Evolutionary conservation across 2,888 invertebrate species (phyloP), one percentile per base, ranked within the genome.

Genomic region (Platycheirus albimanus): DNA sequence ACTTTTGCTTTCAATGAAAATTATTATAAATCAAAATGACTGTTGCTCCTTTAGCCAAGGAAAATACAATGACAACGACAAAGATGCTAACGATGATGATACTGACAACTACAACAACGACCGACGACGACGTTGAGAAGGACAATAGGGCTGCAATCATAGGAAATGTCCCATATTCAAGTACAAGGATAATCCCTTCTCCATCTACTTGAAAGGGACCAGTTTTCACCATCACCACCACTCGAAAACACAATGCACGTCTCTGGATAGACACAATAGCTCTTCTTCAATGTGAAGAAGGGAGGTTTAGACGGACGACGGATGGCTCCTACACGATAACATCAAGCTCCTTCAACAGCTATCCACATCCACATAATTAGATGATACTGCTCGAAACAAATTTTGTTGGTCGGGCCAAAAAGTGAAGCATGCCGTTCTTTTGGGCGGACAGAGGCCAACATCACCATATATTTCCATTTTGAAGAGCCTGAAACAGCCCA

Each of bases 21-120:
- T 80, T 80, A 75, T 80, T 80, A 69, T 80, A 80, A 80, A 70
- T 80, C 70, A 63, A 58, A 76, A 70, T 70, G 49, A 36, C 69
- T 70, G 76, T 64, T 80, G 80, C 80, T 80, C 76, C 49, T 70
- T 80, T 76, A 58, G 70, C 36, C 58, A 78, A 41, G 30, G n/a
- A n/a, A 52, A 33, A 30, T 47, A 56, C 33, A 63, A 56, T 30
- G 66, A 45, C 19, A n/a, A 38, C 13, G 30, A 38, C 52, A 15
- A 56, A 38, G 58, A 49, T 28, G 63, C 54, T 54, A 49, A 74
- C 79, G 61, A 74, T 67, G 36, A 52, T 20, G 38, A 38, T 24
- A 13, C 19, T 19, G 8, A 6, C 20, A 13, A 13, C n/a, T 5
- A 24, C 19, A 3, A 24, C 13, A 3, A 20, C 30, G 8, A 41